These are phyloP conservation scores for Parelbella ahira DNA, from an alignment of 2,888 invertebrate species.

Conservation along the genomic window DNA sequence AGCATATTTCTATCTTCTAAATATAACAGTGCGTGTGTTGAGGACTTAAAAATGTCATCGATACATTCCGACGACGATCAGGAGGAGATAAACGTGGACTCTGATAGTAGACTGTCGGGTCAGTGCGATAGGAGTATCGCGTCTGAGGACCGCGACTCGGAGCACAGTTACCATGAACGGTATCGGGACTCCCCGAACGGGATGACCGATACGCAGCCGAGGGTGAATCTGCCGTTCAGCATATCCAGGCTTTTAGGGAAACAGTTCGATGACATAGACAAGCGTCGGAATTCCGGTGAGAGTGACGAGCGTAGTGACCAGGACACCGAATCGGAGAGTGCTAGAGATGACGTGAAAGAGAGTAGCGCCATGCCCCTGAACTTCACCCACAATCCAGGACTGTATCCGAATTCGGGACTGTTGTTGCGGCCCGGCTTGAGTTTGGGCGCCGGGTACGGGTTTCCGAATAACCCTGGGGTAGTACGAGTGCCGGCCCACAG, in stretches of 20 bases:
- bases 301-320: slow-evolving; percentile 75
- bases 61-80: slow-evolving; percentile 83
- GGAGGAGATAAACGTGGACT: slow-evolving; percentile 84
- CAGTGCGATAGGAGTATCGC: slow-evolving; percentile 74
- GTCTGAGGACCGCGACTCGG: slow-evolving; percentile 80
- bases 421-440: slow-evolving; percentile 68
- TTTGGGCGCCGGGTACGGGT: slow-evolving; percentile 76
- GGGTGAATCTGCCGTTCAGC: slow-evolving; percentile 86
- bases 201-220: slow-evolving; percentile 74
- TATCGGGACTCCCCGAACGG: slow-evolving; percentile 72
- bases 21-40: slow-evolving; percentile 52
- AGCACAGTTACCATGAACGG: slow-evolving; percentile 74
- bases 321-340: slow-evolving; percentile 76
- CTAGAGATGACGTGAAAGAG: slow-evolving; percentile 67
- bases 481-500: slow-evolving; percentile 91
- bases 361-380: slow-evolving; percentile 56
- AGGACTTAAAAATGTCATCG: slow-evolving; percentile 61
- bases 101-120: slow-evolving; percentile 82
- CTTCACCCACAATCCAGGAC: slow-evolving; percentile 64
- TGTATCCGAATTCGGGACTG: slow-evolving; percentile 64
- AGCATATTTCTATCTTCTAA: slow-evolving; percentile 30
- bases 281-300: slow-evolving; percentile 71
- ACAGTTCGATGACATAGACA: slow-evolving; percentile 84
- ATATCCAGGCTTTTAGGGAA: slow-evolving; percentile 90
- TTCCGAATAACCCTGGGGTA: slow-evolving; percentile 86